A percentile compares a stretch with the other conserved stretches of the same genome.
These are phyloP conservation scores for Hydriomena furcata DNA, from an alignment of 2,888 invertebrate species.

Conservation along the genomic window DNA sequence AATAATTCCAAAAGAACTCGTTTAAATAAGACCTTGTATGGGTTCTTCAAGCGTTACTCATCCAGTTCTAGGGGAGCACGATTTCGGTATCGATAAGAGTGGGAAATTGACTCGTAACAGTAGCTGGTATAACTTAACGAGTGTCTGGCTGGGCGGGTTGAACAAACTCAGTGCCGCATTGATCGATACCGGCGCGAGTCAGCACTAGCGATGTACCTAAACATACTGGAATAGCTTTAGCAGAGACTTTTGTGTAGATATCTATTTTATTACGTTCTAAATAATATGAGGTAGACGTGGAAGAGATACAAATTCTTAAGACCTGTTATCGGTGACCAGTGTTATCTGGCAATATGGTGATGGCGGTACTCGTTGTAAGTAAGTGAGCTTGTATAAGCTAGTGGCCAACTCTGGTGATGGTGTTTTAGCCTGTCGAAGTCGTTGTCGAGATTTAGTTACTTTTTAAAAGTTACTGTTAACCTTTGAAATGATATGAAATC, in stretches of 20 bases:
- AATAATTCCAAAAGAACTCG: too few relatives aligned
- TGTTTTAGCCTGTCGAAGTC: too few relatives aligned
- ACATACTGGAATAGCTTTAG: conserved; percentile 6
- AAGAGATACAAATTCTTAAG: background rate
- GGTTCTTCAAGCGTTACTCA: background rate
- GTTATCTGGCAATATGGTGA: too few relatives aligned
- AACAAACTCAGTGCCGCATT: conserved; percentile 43
- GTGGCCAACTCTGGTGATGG: too few relatives aligned
- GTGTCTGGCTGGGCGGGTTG: conserved; percentile 40
- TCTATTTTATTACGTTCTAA: background rate
- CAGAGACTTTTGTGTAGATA: background rate
- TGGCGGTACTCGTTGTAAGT: too few relatives aligned
- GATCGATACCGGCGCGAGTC: conserved; percentile 39
- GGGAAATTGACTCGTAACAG: conserved; percentile 38
- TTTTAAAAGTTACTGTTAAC: too few relatives aligned
- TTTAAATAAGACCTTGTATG: background rate
- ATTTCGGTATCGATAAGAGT: conserved; percentile 29
- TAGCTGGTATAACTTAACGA: conserved; percentile 45
- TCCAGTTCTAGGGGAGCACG: background rate
- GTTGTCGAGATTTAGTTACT: too few relatives aligned
- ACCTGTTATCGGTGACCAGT: too few relatives aligned
- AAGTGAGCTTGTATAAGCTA: too few relatives aligned
- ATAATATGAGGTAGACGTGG: background rate
- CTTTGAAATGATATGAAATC: too few relatives aligned
- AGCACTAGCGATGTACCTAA: conserved; percentile 26